Percentiles rank a stretch among this genome's conserved stretches.
Conservation (phyloP, 2,888 invertebrate species). For the Nudaria mundana region DNA sequence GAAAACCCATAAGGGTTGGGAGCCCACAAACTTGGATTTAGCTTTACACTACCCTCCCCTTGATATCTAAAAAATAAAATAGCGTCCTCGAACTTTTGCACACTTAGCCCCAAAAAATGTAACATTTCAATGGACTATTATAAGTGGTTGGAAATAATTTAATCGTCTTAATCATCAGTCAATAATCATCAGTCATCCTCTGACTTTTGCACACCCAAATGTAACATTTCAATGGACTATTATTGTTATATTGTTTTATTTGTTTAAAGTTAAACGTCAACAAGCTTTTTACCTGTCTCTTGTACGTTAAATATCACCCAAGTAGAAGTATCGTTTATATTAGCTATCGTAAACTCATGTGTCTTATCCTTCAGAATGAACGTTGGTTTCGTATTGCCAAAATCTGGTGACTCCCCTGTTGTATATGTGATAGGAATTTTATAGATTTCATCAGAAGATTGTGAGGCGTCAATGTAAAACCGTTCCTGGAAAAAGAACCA, state of each 20-base stretch:
- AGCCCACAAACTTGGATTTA: no score
- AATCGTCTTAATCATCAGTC: no score
- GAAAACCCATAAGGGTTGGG: no score
- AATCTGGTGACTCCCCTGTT: conserved; percentile 44
- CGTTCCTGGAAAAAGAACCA: conserved; percentile 54
- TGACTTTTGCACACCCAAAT: no score
- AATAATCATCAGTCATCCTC: no score
- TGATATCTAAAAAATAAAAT: no score
- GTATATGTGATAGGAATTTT: conserved; percentile 70
- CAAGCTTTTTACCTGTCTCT: conserved; percentile 69
- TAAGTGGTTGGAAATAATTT: no score
- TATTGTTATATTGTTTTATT: background rate
- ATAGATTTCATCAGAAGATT: conserved; percentile 57
- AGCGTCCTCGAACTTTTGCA: no score
- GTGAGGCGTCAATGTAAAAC: conserved; percentile 52
- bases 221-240: no score
- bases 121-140: no score
- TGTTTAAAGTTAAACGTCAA: conserved; percentile 29
- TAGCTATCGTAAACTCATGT: conserved; percentile 39
- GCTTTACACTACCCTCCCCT: no score
- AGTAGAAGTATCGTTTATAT: conserved; percentile 40
- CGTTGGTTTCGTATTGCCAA: conserved; percentile 55
- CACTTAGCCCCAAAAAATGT: no score
- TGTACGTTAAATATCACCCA: conserved; percentile 84
- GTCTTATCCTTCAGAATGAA: conserved; percentile 55